These are phyloP conservation scores for Oriolus oriolus DNA, from an alignment of 2,113 vertebrate species.

Conservation along the genomic window DNA sequence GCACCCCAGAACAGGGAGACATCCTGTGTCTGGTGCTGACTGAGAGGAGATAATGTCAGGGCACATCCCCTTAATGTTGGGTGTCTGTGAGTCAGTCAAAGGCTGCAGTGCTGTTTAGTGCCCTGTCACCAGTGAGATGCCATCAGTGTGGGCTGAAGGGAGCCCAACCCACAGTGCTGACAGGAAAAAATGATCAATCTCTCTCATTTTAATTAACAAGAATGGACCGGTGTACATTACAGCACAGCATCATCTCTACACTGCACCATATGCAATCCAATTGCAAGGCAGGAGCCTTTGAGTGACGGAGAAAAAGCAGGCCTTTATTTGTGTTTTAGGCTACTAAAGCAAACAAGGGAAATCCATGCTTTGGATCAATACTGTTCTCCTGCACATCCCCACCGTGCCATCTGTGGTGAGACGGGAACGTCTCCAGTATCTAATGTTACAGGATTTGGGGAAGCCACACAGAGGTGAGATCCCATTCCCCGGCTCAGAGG, in stretches of 20 bases:
- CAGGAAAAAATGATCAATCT: not conserved
- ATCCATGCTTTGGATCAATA: not conserved
- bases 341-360: not conserved
- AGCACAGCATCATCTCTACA: not conserved
- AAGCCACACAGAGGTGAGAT: not conserved
- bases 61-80: not conserved
- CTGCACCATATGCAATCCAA: not conserved
- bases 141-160: not conserved
- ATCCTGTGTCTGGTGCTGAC: not conserved
- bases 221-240: not conserved
- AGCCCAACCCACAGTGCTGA: not conserved
- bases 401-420: not conserved
- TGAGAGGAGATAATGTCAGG: not conserved
- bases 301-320: not conserved
- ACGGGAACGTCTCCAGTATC: not conserved
- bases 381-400: not conserved
- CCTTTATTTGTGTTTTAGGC: not conserved
- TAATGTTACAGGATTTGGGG: not conserved
- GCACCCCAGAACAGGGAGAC: not conserved
- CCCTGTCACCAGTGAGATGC: not conserved
- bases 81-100: not conserved
- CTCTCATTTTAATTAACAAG: not conserved
- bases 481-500: not conserved
- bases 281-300: not conserved
- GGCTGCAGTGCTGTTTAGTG: accelerated